Evolutionary conservation across 2,113 vertebrate species (phyloP).

Genomic region (Myiagra hebetior): DNA sequence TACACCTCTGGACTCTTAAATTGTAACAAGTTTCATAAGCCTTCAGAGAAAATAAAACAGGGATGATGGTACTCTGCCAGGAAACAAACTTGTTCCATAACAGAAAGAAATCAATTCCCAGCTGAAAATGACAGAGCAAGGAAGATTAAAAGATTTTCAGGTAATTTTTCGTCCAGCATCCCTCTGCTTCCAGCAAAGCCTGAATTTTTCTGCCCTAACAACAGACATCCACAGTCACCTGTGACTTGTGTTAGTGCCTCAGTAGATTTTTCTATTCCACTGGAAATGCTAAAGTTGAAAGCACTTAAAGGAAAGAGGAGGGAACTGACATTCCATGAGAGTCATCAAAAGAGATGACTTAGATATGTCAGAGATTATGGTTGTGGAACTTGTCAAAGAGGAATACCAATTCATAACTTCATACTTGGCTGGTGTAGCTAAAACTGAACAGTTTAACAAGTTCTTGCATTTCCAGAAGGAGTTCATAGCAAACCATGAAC

Average conservation of each 20-base stretch:
- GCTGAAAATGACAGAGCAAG: neutral
- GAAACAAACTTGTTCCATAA: neutral
- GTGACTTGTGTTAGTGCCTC: neutral
- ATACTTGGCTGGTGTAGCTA: conserved; percentile 34
- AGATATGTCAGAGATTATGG: conserved; percentile 33
- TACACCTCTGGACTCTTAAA: conserved; percentile 73
- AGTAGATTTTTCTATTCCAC: neutral
- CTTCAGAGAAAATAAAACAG: neutral
- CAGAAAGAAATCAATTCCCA: neutral
- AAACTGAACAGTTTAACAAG: conserved; percentile 37
- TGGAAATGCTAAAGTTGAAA: neutral
- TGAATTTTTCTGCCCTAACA: neutral
- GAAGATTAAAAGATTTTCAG: conserved; percentile 52
- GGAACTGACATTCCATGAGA: neutral
- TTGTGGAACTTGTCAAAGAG: neutral
- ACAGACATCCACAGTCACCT: neutral
- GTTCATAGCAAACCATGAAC: conserved; percentile 38
- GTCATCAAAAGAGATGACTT: neutral
- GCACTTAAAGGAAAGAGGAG: neutral
- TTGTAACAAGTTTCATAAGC: conserved; percentile 58
- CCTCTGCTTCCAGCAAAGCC: neutral
- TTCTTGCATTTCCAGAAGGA: conserved; percentile 61
- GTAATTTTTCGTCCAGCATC: conserved; percentile 16
- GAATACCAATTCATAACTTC: neutral
- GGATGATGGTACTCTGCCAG: conserved; percentile 37